Conservation (phyloP, 2,888 invertebrate genomes). For the Tetramorium bicarinatum region DNA sequence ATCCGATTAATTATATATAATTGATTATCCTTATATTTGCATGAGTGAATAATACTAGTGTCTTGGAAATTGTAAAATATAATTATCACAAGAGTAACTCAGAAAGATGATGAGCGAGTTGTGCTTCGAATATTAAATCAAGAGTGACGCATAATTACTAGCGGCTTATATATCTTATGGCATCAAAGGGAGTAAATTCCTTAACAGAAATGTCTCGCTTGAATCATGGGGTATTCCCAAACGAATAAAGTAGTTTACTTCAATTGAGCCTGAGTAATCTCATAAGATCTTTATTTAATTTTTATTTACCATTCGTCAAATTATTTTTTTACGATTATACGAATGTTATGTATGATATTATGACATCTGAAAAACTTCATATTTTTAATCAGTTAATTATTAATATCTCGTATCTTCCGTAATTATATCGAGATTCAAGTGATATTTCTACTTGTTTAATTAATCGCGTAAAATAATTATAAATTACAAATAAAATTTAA, state of each 20-base stretch:
- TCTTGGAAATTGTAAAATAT: neutral
- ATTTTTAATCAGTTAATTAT: neutral
- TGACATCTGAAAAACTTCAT: neutral
- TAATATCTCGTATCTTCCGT: neutral
- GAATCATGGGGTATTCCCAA: constrained; percentile 68
- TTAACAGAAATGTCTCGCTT: constrained; percentile 46
- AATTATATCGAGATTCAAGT: neutral
- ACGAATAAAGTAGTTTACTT: constrained; percentile 45
- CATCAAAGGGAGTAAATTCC: constrained; percentile 62
- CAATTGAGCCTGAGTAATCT: constrained; percentile 47
- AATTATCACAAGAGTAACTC: constrained; percentile 7
- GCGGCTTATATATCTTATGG: constrained; percentile 13
- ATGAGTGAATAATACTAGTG: neutral
- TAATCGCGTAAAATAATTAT: neutral
- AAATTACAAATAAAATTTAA: neutral
- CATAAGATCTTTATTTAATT: constrained; percentile 12
- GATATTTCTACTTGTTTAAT: neutral
- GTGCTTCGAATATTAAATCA: constrained; percentile 7
- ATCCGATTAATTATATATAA: neutral
- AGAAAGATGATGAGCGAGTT: neutral
- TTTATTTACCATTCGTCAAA: constrained; percentile 13
- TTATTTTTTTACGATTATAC: neutral
- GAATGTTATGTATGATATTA: neutral
- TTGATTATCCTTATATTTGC: neutral
- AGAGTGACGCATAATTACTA: constrained; percentile 8